Base-by-base conservation (phyloP, 2,888 invertebrate species). In the Euplagia quadripunctaria region DNA sequence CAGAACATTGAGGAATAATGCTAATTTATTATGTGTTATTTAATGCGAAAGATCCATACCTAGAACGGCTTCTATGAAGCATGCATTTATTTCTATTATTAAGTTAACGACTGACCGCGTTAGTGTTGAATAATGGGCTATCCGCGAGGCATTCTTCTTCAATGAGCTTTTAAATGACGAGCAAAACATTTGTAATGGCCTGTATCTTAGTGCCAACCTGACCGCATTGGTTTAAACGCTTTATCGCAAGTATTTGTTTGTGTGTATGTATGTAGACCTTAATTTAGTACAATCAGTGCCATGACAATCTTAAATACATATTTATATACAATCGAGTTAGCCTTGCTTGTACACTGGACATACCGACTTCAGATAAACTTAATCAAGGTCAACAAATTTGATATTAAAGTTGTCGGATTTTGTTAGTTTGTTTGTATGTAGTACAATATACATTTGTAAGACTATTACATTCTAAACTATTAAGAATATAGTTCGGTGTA, bases 41-140 rank as follows among this genome's bases (percentile, higher is more conserved):
- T 79, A 82, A 82, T 81, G 82, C 82, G 82, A 86, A 89, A 86
- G 86, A 84, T 78, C 77, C 79, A 74, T 74, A 85, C 85, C 82
- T 81, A 77, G 79, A 82, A 83, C 78, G 78, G 79, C 72, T 70
- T 81, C 72, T 79, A 82, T 73, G 81, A 64, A 78, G 69, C 70
- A 75, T 68, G 79, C 80, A 79, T 83, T 80, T 82, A 84, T 81
- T 84, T 83, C 80, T 81, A 83, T 84, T 80, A 83, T 85, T 77
- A 79, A 73, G 70, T 77, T 81, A 85, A 83, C 79, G 79, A 83
- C 85, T 81, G 70, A 74, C 80, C 82, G 82, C 88, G 87, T 91
- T 88, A 87, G 84, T 82, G 83, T 85, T 87, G 87, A 87, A 87
- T 89, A 87, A 89, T 89, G 85, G 84, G 79, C 77, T 84, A 81